Percentiles rank a stretch among this genome's conserved stretches.
phyloP scores from a whole-genome alignment of 2,888 invertebrate genomes.

The Seira ritae region DNA sequence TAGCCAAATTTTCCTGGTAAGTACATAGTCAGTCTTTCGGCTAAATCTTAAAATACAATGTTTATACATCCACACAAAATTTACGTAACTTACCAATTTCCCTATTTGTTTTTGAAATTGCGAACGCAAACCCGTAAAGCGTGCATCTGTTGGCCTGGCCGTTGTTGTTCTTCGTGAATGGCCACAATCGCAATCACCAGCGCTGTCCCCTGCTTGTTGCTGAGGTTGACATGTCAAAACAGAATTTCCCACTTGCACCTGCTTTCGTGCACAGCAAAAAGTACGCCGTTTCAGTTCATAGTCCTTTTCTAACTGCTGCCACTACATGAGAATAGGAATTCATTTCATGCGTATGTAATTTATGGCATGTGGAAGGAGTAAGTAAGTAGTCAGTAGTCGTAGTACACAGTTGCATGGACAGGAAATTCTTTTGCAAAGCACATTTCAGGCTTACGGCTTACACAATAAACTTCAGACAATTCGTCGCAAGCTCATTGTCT shows the following conservation, averaged over 20 bases:
- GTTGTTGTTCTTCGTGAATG: constrained; percentile 6
- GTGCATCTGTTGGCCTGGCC: constrained; percentile 21
- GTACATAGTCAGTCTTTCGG: no score
- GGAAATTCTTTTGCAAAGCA: no score
- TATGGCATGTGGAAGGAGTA: neutral
- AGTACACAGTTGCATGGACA: no score
- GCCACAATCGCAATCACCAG: no score
- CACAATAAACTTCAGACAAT: neutral
- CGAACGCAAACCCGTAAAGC: constrained; percentile 40
- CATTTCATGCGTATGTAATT: neutral
- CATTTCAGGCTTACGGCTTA: neutral
- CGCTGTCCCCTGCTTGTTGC: neutral
- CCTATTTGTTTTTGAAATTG: constrained; percentile 58
- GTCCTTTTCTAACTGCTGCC: constrained; percentile 54
- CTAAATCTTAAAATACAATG: no score
- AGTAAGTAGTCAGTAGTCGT: no score
- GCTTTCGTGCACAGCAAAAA: constrained; percentile 27
- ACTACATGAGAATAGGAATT: constrained; percentile 25
- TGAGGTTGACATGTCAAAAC: neutral
- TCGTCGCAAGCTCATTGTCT: neutral
- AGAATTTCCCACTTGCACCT: constrained; percentile 19
- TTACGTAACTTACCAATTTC: constrained; percentile 46
- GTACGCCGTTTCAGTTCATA: constrained; percentile 45
- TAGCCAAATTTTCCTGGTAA: no score
- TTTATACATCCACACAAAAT: neutral